Evolutionary conservation across 2,888 invertebrate genomes (phyloP), one percentile per base, ranked within the genome.

Genomic region (Drosophila engyochracea): DNA sequence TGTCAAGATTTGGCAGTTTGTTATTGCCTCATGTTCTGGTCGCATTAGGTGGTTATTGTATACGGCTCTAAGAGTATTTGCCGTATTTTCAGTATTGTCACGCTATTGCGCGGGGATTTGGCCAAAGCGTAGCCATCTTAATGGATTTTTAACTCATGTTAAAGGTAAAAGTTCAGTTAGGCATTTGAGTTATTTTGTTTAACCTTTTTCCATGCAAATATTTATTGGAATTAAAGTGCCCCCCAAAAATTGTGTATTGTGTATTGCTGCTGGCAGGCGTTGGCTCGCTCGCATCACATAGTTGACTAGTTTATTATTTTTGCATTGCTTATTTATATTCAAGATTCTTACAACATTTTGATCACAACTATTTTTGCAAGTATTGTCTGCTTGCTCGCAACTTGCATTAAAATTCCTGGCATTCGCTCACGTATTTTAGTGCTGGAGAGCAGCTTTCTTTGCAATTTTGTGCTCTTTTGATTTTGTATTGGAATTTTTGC

Each of bases 1-100:
- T 59, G 67, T 49, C 49, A 51, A 54, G 82, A 70, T 80, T 70
- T 80, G 70, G 68, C 70, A 79, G 82, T 65, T 81, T 69, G 76
- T 80, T 80, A 83, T 81, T 68, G 81, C 60, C 67, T 19, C 74
- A 74, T 66, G 37, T 61, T 74, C 30, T 59, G 72, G 71, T 80
- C 65, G 79, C 76, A 83, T 83, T 76, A 71, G 64, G 41, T 39
- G 64, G 53, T 72, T 72, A 72, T 72, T 72, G 73, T 64, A 72
- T 62, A 35, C 35, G 54, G 63, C 58, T 53, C 35, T 58, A 30
- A 58, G 54, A 63, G 53, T 63, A 57, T 72, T 71, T 72, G 28
- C 53, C 33, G 44, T 30, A 61, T 72, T 72, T 58, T 28, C 39
- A 39, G 57, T 25, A 61, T 72, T 71, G 72, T 72, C 72, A 71